A percentile compares a stretch with the other conserved stretches of the same genome.
Evolutionary conservation across 1,140 invertebrate species (phyloP).

Genomic region (Brachionus calyciflorus): DNA sequence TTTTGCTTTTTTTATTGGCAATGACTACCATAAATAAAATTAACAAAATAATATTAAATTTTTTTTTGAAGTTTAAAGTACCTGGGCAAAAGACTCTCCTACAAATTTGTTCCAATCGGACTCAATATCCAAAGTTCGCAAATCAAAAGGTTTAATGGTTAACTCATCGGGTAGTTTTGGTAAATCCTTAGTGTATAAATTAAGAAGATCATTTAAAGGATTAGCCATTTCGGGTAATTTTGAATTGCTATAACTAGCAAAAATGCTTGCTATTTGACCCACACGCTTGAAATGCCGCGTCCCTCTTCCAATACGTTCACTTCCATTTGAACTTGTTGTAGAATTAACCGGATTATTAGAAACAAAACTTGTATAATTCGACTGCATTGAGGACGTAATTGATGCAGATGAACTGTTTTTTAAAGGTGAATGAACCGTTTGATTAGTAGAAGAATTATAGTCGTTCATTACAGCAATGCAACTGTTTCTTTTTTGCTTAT

Average conservation of each 20-base stretch:
- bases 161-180: conserved; percentile 25
- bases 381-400: not conserved
- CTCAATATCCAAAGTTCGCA: conserved; percentile 7
- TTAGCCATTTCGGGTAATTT: not conserved
- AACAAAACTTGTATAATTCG: not conserved
- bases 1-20: conserved; percentile 17
- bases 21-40: not conserved
- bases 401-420: conserved; percentile 11
- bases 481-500: conserved; percentile 43
- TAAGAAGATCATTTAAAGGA: not conserved
- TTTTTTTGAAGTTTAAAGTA: not conserved
- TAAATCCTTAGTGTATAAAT: not conserved
- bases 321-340: not conserved
- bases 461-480: conserved; percentile 44
- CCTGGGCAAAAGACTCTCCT: conserved; percentile 30
- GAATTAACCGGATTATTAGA: not conserved
- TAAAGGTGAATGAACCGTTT: conserved; percentile 1
- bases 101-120: conserved; percentile 44
- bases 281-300: conserved; percentile 2
- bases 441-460: not conserved
- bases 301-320: not conserved
- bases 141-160: not conserved
- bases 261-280: conserved; percentile 31
- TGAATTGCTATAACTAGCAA: conserved; percentile 17
- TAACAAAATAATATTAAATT: not conserved